These are phyloP conservation scores for Stenurella melanura DNA, from an alignment of 2,888 invertebrate species.

Conservation along the genomic window DNA sequence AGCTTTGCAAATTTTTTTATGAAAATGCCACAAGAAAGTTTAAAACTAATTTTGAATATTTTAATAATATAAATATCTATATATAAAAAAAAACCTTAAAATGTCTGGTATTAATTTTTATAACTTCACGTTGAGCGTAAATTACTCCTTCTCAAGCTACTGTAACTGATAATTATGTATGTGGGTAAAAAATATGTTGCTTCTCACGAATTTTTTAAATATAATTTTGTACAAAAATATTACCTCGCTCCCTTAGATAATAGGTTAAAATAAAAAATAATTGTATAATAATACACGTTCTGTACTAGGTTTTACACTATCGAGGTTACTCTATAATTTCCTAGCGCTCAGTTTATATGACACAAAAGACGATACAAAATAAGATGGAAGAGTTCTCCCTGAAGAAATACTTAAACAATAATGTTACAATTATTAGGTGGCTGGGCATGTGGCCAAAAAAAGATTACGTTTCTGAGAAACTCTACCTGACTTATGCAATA, in stretches of 20 bases:
- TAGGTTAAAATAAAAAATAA: neutral
- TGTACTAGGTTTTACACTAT: neutral
- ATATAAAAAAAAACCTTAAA: no score
- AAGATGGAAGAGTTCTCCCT: neutral
- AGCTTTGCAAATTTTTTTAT: no score
- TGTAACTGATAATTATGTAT: neutral
- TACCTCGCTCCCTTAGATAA: neutral
- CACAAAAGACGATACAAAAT: neutral
- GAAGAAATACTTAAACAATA: neutral
- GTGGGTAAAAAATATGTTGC: neutral
- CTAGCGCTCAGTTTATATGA: neutral
- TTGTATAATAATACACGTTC: neutral
- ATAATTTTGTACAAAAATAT: neutral
- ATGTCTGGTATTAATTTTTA: no score
- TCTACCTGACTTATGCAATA: neutral
- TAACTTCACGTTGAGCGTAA: neutral
- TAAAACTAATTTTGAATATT: no score
- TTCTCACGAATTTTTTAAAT: neutral
- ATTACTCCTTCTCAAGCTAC: neutral
- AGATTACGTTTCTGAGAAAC: neutral
- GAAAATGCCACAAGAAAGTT: no score
- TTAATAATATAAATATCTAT: no score
- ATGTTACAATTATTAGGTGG: neutral
- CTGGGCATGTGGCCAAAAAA: neutral
- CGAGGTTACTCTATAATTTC: neutral